A percentile compares a stretch with the other conserved stretches of the same genome.
Conservation (phyloP, 2,888 invertebrate species). For the Brachyptera risi region DNA sequence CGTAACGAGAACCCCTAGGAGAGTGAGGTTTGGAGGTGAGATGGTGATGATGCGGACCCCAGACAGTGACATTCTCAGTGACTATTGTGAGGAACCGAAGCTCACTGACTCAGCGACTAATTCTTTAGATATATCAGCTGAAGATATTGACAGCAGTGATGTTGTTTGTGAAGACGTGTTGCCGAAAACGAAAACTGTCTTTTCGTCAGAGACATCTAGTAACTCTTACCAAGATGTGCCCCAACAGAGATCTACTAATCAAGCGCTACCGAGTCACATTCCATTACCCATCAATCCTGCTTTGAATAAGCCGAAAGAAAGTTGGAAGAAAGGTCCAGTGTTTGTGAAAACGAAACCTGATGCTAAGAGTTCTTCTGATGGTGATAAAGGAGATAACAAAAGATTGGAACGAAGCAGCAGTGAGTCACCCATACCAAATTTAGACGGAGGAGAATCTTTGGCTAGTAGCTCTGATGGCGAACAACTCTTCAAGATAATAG, state of each 20-base stretch:
- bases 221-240: background rate
- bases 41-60: conserved; percentile 80
- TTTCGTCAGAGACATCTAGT: background rate
- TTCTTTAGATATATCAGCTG: background rate
- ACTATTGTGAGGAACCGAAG: conserved; percentile 21
- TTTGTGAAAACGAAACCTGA: conserved; percentile 9
- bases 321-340: conserved; percentile 14
- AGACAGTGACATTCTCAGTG: conserved; percentile 56
- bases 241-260: background rate
- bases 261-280: conserved; percentile 25
- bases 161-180: background rate
- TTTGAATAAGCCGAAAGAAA: conserved; percentile 19
- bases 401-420: conserved; percentile 2
- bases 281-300: conserved; percentile 29
- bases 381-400: conserved; percentile 23
- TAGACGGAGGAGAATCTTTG: conserved; percentile 37
- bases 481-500: conserved; percentile 22
- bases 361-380: conserved; percentile 12
- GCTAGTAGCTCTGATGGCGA: conserved; percentile 38
- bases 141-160: background rate
- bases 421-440: conserved; percentile 14
- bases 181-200: background rate
- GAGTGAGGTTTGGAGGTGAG: conserved; percentile 84
- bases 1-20: conserved; percentile 57
- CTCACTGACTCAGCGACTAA: background rate